phyloP scores from a whole-genome alignment of 2,888 invertebrate genomes.

The Cerastoderma edule region DNA sequence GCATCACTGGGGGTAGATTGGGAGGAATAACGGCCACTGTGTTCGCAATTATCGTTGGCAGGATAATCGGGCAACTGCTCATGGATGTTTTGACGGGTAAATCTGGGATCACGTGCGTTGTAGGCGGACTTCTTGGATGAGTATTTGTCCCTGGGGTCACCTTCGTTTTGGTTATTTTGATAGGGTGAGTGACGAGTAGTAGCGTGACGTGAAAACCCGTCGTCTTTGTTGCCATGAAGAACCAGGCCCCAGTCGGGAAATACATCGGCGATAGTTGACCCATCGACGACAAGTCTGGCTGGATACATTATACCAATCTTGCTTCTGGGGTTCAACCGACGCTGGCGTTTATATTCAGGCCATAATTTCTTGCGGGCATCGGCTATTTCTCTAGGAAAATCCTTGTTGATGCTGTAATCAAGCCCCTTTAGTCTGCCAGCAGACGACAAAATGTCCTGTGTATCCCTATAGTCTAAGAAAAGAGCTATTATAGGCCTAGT shows the following conservation, averaged over 20 bases:
- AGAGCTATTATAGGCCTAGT: constrained; percentile 14
- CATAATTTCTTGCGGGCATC: constrained; percentile 9
- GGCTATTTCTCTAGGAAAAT: constrained; percentile 8
- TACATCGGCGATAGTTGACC: neutral
- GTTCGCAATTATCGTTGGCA: too few species aligned
- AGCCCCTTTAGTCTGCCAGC: constrained; percentile 11
- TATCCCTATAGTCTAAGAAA: neutral
- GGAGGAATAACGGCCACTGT: too few species aligned
- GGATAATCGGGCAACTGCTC: too few species aligned
- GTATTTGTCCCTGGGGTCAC: too few species aligned
- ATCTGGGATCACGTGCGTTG: too few species aligned
- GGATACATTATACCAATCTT: constrained; percentile 17
- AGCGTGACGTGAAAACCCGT: too few species aligned
- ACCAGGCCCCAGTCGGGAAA: constrained; percentile 22
- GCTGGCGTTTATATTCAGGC: neutral
- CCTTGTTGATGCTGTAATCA: constrained; percentile 16
- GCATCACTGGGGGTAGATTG: too few species aligned
- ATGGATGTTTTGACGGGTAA: too few species aligned
- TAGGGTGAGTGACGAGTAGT: too few species aligned
- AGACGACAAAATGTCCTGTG: neutral
- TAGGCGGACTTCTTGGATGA: too few species aligned
- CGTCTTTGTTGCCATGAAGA: too few species aligned
- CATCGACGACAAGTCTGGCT: constrained; percentile 15
- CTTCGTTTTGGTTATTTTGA: too few species aligned
- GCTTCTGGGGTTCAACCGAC: neutral